Conservation (phyloP, 64 coral and sea anemone species). For the Montipora cactus region DNA sequence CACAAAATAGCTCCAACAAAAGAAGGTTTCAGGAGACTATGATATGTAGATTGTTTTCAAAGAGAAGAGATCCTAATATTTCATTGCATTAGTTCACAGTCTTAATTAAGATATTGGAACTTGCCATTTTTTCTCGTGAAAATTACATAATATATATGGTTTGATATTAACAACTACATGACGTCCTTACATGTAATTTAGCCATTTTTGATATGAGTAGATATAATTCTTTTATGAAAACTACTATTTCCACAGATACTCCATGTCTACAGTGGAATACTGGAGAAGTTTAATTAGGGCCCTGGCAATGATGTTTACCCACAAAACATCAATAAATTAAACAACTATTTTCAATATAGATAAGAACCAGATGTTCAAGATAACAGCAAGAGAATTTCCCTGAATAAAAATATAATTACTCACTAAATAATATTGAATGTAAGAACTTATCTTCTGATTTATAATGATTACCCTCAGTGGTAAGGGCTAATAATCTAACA, state of each 20-base stretch:
- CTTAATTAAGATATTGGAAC: no score
- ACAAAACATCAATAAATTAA: slow-evolving; percentile 34
- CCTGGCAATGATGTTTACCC: neutral
- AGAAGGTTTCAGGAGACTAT: no score
- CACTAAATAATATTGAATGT: neutral
- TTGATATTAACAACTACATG: no score
- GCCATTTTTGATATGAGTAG: neutral
- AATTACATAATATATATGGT: no score
- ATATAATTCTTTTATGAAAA: neutral
- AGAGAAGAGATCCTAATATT: no score
- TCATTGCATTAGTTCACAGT: no score
- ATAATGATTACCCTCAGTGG: neutral
- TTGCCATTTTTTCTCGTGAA: no score
- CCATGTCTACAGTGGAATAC: slow-evolving; percentile 5
- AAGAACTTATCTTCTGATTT: neutral
- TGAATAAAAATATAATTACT: neutral
- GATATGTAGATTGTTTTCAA: no score
- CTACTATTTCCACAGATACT: neutral
- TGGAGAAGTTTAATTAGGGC: neutral
- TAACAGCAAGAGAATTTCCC: neutral
- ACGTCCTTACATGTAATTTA: no score
- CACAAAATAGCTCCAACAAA: no score
- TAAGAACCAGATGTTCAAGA: neutral
- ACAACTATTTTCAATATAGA: neutral
- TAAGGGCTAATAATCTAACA: neutral